Evolutionary conservation across 1,140 invertebrate genomes (phyloP).

Genomic region (Bombus confusus): DNA sequence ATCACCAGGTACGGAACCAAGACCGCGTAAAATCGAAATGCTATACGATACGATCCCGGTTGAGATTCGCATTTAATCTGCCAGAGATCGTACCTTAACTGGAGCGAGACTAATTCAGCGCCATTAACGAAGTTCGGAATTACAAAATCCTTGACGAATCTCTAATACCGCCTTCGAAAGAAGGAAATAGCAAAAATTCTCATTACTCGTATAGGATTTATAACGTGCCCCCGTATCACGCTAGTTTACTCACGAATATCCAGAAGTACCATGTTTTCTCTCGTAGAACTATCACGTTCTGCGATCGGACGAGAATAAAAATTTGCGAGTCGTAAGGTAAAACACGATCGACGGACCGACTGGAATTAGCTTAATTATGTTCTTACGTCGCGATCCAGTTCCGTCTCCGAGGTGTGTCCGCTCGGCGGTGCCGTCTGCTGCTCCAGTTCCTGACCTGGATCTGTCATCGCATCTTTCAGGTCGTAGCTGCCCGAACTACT

Average conservation of each 20-base stretch:
- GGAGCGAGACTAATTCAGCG: not conserved
- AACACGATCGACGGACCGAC: not conserved
- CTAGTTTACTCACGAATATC: not conserved
- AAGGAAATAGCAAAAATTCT: not conserved
- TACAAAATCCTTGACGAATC: not conserved
- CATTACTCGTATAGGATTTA: not conserved
- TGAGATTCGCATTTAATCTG: not conserved
- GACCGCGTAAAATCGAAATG: not conserved
- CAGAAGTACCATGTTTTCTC: too few relatives aligned
- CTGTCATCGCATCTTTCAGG: constrained; percentile 78
- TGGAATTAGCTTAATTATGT: constrained; percentile 31
- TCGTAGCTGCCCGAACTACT: constrained; percentile 84
- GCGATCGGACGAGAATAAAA: not conserved
- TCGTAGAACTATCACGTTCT: not conserved
- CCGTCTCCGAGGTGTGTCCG: constrained; percentile 71
- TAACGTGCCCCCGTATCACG: too few relatives aligned
- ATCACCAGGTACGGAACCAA: not conserved
- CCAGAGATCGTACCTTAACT: not conserved
- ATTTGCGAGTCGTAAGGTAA: not conserved
- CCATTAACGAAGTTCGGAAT: constrained; percentile 2
- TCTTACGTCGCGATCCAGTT: constrained; percentile 77
- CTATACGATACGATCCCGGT: not conserved
- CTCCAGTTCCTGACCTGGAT: constrained; percentile 69
- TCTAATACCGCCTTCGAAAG: too few relatives aligned
- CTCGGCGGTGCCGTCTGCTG: constrained; percentile 66